Evolutionary conservation across 2,113 vertebrate species (phyloP), one percentile per base, ranked within the genome.

Genomic region (Oryzias melastigma): DNA sequence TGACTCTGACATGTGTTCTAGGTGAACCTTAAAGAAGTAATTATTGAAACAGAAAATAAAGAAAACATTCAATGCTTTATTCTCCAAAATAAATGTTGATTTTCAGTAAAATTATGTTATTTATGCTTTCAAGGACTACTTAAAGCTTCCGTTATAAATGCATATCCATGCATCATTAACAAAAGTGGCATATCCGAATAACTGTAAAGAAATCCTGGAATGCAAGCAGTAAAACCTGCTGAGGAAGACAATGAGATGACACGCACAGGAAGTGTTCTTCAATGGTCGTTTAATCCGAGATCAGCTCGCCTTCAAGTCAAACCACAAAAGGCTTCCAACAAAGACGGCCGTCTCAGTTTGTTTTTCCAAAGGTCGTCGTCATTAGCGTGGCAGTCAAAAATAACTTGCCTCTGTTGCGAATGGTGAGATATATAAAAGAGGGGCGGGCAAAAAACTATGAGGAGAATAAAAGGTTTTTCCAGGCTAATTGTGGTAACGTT

Each of bases 401-500:
- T 69, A 87, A 59, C 53, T 41, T 10, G 17, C 58, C 78, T 50
- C 19, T 65, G 61, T 57, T 62, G 62, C 53, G 71, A 80, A 73
- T 22, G 47, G 44, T 7, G 44, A 46, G 44, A 46, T 8, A 44
- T 4, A 44, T n/a, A 10, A 46, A 10, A 12, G 35, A 12, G 35
- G 35, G 35, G 2, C 2, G 35, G 10, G 35, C 35, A 12, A 35
- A 35, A 12, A 35, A 3, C 22, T 29, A 7, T 12, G 35, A 35
- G 57, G 66, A 58, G 53, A 68, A 48, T 22, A 48, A 57, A 47
- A 69, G 63, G 43, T 56, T 73, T n/a, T 75, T 74, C 59, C 61
- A 55, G 60, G 54, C 63, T 82, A 81, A 84, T 77, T 81, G 76
- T 66, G 56, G 22, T 47, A 55, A 57, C 47, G 71, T 55, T 59